Conservation (phyloP, 2,113 vertebrate genomes). For the Heliornis fulica region DNA sequence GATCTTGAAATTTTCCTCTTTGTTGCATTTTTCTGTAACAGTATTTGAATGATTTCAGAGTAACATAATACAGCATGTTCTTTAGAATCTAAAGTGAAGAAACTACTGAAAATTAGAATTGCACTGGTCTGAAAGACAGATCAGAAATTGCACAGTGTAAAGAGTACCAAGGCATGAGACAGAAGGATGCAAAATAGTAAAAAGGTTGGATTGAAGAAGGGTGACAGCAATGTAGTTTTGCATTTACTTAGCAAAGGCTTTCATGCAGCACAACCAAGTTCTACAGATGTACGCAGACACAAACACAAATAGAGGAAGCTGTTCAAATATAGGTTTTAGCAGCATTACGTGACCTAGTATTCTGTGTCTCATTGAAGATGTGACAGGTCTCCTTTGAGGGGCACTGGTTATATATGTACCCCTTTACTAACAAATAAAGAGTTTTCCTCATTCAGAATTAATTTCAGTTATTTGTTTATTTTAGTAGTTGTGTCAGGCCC, state of each 20-base stretch:
- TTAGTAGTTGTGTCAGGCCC: conserved; percentile 1
- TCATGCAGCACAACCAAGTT: not conserved
- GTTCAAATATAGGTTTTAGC: not conserved
- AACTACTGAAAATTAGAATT: not conserved
- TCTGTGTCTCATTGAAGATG: not conserved
- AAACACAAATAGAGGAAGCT: not conserved
- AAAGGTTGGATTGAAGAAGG: not conserved
- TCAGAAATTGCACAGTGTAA: not conserved
- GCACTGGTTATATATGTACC: not conserved
- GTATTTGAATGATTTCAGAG: not conserved
- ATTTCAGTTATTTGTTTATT: conserved; percentile 31
- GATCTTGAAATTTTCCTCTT: not conserved
- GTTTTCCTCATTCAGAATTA: not conserved
- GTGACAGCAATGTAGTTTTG: not conserved
- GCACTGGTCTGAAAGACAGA: not conserved
- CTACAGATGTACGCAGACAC: not conserved
- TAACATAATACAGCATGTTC: not conserved
- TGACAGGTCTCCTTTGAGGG: not conserved
- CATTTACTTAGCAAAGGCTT: not conserved
- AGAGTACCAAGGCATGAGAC: not conserved
- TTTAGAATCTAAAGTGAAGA: not conserved
- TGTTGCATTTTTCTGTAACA: not conserved
- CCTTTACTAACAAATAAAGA: not conserved
- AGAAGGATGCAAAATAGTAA: not conserved
- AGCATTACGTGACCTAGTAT: not conserved